Evolutionary conservation across 2,797 vertebrate genomes (phyloP).

Genomic region (Falco novaeseelandiae): DNA sequence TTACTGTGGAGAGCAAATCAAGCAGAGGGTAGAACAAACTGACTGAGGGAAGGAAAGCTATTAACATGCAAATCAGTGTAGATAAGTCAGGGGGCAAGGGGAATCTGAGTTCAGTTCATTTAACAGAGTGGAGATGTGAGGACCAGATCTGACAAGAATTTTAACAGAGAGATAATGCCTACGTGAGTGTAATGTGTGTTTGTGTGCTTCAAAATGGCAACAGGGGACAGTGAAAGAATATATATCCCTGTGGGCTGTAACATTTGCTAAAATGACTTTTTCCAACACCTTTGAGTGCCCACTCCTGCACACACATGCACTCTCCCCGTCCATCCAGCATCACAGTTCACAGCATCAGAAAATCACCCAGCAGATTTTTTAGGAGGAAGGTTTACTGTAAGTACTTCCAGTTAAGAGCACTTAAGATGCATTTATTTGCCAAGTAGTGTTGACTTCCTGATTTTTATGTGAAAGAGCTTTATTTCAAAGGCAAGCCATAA

Average conservation of each 20-base stretch:
- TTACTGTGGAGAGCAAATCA: not conserved
- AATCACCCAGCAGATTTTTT: not conserved
- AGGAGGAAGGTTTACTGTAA: not conserved
- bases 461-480: conserved; percentile 22
- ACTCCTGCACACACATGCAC: not conserved
- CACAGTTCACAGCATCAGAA: not conserved
- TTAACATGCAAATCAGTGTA: conserved; percentile 25
- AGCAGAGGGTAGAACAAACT: not conserved
- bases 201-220: not conserved
- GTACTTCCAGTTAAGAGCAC: not conserved
- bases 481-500: conserved; percentile 14
- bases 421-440: conserved; percentile 19
- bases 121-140: not conserved
- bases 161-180: not conserved
- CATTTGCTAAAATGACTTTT: not conserved
- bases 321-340: not conserved
- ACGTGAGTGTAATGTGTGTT: not conserved
- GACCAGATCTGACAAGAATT: conserved; percentile 4
- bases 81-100: not conserved
- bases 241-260: not conserved
- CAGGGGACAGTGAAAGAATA: not conserved
- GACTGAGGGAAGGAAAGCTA: not conserved
- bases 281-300: not conserved
- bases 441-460: not conserved
- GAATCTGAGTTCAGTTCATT: not conserved